A percentile compares a stretch with the other conserved stretches of the same genome.
phyloP scores from a whole-genome alignment of 2,113 vertebrate genomes.

The Chunga burmeisteri region DNA sequence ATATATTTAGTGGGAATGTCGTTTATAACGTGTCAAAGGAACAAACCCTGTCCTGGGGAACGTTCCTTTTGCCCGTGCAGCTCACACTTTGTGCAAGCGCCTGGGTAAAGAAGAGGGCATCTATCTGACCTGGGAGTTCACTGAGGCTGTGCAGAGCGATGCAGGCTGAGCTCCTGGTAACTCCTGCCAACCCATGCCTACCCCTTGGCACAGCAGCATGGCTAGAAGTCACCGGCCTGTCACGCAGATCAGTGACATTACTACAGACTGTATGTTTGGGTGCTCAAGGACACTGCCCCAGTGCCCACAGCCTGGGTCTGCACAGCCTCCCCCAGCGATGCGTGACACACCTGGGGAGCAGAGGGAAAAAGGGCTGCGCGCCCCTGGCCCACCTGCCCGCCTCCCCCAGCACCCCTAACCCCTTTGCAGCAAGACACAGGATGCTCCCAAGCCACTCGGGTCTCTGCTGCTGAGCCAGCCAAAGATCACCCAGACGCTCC shows the following conservation, averaged over 20 bases:
- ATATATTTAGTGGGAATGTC: background rate
- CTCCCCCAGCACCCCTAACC: background rate
- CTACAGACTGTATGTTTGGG: background rate
- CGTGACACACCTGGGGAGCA: background rate
- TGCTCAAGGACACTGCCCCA: background rate
- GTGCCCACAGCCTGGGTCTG: background rate
- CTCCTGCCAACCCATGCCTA: background rate
- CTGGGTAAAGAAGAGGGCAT: background rate
- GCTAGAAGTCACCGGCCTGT: background rate
- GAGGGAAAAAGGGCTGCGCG: background rate
- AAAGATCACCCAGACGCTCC: background rate
- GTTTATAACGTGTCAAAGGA: background rate
- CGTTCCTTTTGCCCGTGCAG: background rate
- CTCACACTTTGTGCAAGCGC: background rate
- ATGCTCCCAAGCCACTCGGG: fast-evolving
- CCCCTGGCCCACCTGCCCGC: background rate
- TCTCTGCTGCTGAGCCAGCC: background rate
- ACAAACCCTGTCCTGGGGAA: background rate
- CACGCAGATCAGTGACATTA: background rate
- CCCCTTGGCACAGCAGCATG: background rate
- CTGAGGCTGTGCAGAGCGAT: background rate
- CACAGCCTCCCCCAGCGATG: background rate
- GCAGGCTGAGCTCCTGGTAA: background rate
- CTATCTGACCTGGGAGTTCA: background rate
- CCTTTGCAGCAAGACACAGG: fast-evolving